Evolutionary conservation across 2,888 invertebrate species (phyloP).

Genomic region (Trimorus sp.): DNA sequence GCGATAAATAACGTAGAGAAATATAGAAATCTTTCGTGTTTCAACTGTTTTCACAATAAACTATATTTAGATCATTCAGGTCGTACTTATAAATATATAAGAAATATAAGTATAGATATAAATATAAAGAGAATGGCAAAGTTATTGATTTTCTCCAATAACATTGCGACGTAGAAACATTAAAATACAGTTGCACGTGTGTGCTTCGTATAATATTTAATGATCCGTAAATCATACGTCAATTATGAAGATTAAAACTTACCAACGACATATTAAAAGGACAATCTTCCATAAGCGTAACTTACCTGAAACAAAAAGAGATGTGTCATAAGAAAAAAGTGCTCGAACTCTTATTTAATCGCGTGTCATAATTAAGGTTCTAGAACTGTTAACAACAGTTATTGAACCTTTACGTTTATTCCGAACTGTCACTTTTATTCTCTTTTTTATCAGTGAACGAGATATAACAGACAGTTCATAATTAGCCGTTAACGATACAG

Average conservation of each 20-base stretch:
- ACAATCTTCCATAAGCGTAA: slow-evolving; percentile 2
- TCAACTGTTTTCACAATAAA: too few relatives aligned
- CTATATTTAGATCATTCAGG: too few relatives aligned
- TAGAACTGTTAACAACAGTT: not conserved
- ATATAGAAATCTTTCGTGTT: too few relatives aligned
- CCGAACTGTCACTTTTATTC: not conserved
- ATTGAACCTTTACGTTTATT: not conserved
- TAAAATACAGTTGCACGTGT: not conserved
- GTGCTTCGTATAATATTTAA: slow-evolving; percentile 5
- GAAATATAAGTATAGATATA: not conserved
- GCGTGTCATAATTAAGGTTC: not conserved
- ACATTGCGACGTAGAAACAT: slow-evolving; percentile 8
- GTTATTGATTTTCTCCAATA: slow-evolving; percentile 26
- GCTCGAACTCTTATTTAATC: not conserved
- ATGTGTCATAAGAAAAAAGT: not conserved
- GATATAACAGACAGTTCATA: slow-evolving; percentile 14
- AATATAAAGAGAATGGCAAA: slow-evolving; percentile 9
- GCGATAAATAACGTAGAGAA: too few relatives aligned
- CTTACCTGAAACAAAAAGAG: slow-evolving; percentile 49
- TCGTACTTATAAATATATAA: not conserved
- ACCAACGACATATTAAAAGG: slow-evolving; percentile 8
- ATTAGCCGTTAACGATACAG: slow-evolving; percentile 41
- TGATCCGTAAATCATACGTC: slow-evolving; percentile 11
- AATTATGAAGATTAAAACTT: slow-evolving; percentile 23
- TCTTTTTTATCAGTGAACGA: not conserved